Conservation (phyloP, 2,113 vertebrate species). For the Haliaeetus leucogaster region DNA sequence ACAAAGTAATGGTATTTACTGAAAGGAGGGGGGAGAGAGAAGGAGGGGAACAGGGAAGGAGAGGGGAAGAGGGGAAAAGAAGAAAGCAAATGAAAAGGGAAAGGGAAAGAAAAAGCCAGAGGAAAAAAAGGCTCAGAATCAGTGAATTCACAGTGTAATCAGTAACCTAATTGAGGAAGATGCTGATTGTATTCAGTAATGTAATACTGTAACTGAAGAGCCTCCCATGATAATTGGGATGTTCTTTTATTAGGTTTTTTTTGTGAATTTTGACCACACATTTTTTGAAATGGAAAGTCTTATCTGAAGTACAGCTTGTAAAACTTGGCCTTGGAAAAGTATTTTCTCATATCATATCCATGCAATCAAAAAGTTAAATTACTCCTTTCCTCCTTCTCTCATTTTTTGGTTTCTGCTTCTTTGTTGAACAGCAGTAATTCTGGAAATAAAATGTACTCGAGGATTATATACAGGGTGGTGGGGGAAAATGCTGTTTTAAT, state of each 20-base stretch:
- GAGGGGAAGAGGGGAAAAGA: not conserved
- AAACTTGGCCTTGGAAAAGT: not conserved
- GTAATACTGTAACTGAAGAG: not conserved
- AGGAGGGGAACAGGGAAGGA: not conserved
- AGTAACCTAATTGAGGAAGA: not conserved
- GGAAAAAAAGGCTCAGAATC: not conserved
- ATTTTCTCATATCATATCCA: not conserved
- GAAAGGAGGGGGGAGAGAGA: not conserved
- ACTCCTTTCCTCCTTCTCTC: not conserved
- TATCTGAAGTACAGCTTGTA: not conserved
- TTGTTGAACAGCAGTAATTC: not conserved
- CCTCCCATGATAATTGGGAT: not conserved
- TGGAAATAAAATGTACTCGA: not conserved
- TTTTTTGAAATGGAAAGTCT: not conserved
- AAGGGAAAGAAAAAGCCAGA: not conserved
- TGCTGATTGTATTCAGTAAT: not conserved
- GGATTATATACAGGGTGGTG: not conserved
- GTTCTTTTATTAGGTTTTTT: not conserved
- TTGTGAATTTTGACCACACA: too few relatives aligned
- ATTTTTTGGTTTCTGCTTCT: not conserved
- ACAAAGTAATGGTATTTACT: not conserved
- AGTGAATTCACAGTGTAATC: not conserved
- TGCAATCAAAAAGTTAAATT: not conserved
- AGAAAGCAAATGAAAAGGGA: too few relatives aligned
- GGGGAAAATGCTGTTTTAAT: slow-evolving; percentile 1